These are phyloP conservation scores for Hyalella azteca DNA, from an alignment of 2,888 invertebrate species.

Conservation along the genomic window DNA sequence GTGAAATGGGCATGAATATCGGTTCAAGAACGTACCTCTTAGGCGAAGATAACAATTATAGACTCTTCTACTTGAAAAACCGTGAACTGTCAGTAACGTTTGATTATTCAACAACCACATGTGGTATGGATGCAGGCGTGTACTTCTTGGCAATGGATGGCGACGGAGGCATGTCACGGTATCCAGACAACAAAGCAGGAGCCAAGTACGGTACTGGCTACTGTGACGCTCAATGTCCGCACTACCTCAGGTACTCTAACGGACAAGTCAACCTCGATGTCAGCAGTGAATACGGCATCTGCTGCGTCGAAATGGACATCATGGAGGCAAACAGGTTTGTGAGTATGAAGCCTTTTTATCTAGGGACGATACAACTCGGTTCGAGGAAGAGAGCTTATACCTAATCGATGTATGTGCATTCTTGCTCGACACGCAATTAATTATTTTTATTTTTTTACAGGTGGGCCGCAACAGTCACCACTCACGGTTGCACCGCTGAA, in stretches of 20 bases:
- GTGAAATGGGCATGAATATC: conserved; percentile 41
- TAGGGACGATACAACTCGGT: too few species aligned
- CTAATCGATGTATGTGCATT: too few species aligned
- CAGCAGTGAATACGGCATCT: conserved; percentile 46
- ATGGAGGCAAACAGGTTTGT: conserved; percentile 54
- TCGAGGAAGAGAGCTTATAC: too few species aligned
- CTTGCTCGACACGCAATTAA: too few species aligned
- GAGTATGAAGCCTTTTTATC: neutral
- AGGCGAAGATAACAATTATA: conserved; percentile 47
- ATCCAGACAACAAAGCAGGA: conserved; percentile 49
- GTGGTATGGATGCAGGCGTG: conserved; percentile 57
- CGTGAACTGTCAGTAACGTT: conserved; percentile 55
- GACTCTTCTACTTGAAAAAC: conserved; percentile 57
- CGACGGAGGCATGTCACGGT: conserved; percentile 52
- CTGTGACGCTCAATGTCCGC: conserved; percentile 58
- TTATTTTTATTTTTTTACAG: neutral
- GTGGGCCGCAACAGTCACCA: neutral
- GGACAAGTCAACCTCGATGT: conserved; percentile 50
- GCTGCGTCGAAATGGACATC: conserved; percentile 58
- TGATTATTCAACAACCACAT: conserved; percentile 49
- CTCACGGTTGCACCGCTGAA: conserved; percentile 11
- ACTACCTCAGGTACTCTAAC: conserved; percentile 56
- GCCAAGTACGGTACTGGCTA: conserved; percentile 58
- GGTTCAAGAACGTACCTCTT: conserved; percentile 55
- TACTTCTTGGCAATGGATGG: conserved; percentile 58